Conservation (phyloP, 2,888 invertebrate genomes). For the Plebejus argus region DNA sequence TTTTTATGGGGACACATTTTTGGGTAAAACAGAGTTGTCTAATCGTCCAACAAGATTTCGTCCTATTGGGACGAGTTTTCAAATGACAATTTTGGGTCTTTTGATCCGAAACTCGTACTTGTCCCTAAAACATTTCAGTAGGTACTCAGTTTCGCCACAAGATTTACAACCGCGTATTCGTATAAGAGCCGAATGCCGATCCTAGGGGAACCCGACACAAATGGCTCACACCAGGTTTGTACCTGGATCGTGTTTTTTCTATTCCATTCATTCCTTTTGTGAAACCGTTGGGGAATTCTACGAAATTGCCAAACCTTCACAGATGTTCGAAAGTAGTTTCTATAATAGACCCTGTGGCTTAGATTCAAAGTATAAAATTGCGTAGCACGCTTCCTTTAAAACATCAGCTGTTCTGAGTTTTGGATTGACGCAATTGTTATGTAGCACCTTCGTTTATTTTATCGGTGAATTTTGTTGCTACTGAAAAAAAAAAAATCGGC, state of each 20-base stretch:
- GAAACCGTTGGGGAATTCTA: constrained; percentile 54
- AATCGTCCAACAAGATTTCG: too few species aligned
- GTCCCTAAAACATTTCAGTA: neutral
- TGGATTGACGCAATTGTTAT: neutral
- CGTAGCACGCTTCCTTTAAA: neutral
- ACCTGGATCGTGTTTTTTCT: constrained; percentile 49
- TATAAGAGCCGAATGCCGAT: neutral
- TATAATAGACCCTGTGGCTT: neutral
- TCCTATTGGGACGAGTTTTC: too few species aligned
- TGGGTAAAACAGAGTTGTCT: too few species aligned
- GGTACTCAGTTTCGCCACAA: neutral
- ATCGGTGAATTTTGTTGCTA: neutral
- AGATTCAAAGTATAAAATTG: neutral
- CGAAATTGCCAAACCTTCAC: constrained; percentile 51
- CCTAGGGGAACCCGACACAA: neutral
- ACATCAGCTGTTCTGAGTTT: neutral
- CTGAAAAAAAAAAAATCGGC: too few species aligned
- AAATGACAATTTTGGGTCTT: neutral
- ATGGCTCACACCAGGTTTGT: constrained; percentile 44
- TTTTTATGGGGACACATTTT: too few species aligned
- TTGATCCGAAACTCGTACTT: neutral
- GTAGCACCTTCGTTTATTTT: neutral
- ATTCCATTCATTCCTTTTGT: constrained; percentile 59
- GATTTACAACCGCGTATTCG: neutral
- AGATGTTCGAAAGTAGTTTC: neutral